Percentiles rank a stretch among this genome's conserved stretches.
Evolutionary conservation across 92 coral and sea anemone genomes (phyloP).

Genomic region (Epizoanthus ramosus): DNA sequence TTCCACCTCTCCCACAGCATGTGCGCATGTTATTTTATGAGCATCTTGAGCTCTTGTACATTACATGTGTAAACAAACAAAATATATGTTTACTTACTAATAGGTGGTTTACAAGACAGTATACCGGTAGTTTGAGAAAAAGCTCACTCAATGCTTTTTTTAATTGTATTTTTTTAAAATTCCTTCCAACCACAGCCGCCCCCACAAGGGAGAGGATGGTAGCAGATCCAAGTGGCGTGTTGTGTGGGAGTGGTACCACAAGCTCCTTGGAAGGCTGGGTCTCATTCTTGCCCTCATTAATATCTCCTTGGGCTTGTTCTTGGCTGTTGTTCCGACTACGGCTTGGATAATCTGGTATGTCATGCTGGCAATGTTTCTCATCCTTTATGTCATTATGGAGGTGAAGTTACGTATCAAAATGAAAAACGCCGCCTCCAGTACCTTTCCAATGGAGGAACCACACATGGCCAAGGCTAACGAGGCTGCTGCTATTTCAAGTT

Average conservation of each 20-base stretch:
- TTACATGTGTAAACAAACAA: no score
- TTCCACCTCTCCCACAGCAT: no score
- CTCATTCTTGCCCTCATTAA: conserved; percentile 92
- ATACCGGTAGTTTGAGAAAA: not conserved
- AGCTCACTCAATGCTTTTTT: not conserved
- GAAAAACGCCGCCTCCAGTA: conserved; percentile 18
- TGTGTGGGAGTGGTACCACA: conserved; percentile 92
- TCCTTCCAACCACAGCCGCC: conserved; percentile 70
- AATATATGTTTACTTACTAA: no score
- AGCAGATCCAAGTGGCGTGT: conserved; percentile 67
- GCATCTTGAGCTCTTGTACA: no score
- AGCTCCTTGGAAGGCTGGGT: conserved; percentile 78
- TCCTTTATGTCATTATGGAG: conserved; percentile 77
- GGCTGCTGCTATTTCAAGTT: conserved; percentile 12
- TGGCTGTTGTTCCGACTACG: conserved; percentile 87
- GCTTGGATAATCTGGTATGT: conserved; percentile 94
- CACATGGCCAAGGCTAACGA: conserved; percentile 16
- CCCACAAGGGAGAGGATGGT: conserved; percentile 80
- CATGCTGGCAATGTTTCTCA: conserved; percentile 59
- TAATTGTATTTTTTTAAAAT: not conserved
- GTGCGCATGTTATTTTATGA: no score
- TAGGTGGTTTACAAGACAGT: no score
- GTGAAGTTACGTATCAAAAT: conserved; percentile 41
- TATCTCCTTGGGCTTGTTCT: conserved; percentile 84
- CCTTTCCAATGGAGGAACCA: conserved; percentile 46